These are phyloP conservation scores for Drosophila cardini DNA, from an alignment of 1,140 invertebrate species.

Conservation along the genomic window DNA sequence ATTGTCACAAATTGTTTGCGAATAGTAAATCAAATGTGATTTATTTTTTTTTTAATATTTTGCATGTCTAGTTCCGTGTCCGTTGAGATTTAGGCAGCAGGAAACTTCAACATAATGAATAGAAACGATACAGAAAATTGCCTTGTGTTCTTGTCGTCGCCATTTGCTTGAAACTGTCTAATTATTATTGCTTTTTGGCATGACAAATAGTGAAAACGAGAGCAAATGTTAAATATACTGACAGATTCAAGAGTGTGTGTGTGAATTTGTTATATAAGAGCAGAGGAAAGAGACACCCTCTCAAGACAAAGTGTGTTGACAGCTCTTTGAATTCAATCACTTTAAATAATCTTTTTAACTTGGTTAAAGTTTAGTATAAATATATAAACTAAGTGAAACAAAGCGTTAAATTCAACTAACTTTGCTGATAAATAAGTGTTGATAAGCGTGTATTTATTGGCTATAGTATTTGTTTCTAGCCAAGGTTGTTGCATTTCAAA, in stretches of 20 bases:
- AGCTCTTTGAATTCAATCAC: too few species aligned
- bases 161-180: conserved; percentile 15
- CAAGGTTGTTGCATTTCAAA: conserved; percentile 16
- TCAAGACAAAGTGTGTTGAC: too few species aligned
- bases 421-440: conserved; percentile 13
- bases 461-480: conserved; percentile 5
- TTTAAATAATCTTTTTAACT: too few species aligned
- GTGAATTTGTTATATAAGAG: background rate
- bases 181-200: conserved; percentile 32
- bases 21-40: conserved; percentile 36
- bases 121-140: conserved; percentile 19
- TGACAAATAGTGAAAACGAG: conserved; percentile 14
- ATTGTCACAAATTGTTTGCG: conserved; percentile 41
- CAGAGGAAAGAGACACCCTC: too few species aligned
- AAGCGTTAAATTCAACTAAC: too few species aligned
- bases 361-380: too few species aligned
- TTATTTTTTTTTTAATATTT: conserved; percentile 24
- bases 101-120: conserved; percentile 14
- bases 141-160: conserved; percentile 1
- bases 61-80: conserved; percentile 33
- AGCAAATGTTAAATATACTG: conserved; percentile 5
- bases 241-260: background rate
- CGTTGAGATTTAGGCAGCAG: conserved; percentile 26
- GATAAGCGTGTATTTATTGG: conserved; percentile 25
- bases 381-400: too few species aligned